phyloP scores from a whole-genome alignment of 2,113 vertebrate genomes.

The Sebastes fasciatus region DNA sequence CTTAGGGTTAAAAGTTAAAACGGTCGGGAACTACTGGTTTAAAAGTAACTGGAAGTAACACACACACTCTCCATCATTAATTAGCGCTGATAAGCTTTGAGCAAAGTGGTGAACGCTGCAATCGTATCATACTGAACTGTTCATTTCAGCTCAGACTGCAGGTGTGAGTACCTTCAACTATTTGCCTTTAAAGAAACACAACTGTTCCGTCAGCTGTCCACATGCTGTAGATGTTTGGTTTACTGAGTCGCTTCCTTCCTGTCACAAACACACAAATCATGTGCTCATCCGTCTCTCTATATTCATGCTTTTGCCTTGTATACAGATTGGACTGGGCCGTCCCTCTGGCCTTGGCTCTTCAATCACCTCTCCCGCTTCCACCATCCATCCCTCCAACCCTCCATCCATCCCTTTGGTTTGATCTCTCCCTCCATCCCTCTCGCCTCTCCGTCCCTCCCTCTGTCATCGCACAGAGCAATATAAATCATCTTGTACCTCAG shows the following conservation, averaged over 20 bases:
- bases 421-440: conserved; percentile 35
- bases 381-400: conserved; percentile 29
- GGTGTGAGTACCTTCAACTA: conserved; percentile 13
- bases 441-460: conserved; percentile 6
- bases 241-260: neutral
- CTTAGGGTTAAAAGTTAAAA: no score
- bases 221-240: conserved; percentile 16
- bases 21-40: no score
- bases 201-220: neutral
- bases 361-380: conserved; percentile 49
- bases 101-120: no score
- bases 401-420: conserved; percentile 32
- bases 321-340: conserved; percentile 50
- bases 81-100: neutral
- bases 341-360: conserved; percentile 63
- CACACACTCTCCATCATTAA: neutral
- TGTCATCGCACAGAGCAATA: conserved; percentile 42
- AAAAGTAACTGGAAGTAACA: no score
- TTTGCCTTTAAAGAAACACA: conserved; percentile 2
- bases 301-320: conserved; percentile 34
- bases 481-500: conserved; percentile 58
- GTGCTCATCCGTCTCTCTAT: conserved; percentile 19
- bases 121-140: neutral
- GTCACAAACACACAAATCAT: conserved; percentile 34
- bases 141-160: conserved; percentile 8